Evolutionary conservation across 2,113 vertebrate species (phyloP), one percentile per base, ranked within the genome.

Genomic region (Pterophyllum scalare): DNA sequence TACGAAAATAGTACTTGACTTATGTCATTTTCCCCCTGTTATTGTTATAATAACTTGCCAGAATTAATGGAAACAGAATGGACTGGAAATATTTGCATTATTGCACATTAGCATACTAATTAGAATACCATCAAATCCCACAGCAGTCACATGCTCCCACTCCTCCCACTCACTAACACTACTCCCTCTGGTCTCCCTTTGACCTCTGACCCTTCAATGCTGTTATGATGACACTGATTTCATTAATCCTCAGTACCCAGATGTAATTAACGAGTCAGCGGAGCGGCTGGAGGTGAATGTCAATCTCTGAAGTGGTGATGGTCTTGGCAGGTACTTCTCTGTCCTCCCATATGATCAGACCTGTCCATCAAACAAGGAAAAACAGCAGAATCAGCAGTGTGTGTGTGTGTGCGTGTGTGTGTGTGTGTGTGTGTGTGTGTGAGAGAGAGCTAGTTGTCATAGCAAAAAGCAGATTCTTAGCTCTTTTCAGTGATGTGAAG

Each of bases 31-130:
- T 22, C 56, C 17, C 1, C 15, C 35, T 14, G 26, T 64, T 75
- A 52, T 62, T 26, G 58, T 77, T 28, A 80, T 40, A 77, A 80
- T 82, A 64, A 81, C 22, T 24, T 67, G 33, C 43, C 28, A 56
- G 59, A 24, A 54, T 72, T 59, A 72, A 80, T 57, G 52, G 62
- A 70, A 84, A 56, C 26, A 54, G 67, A 38, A 40, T 15, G 67
- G 76, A 31, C 10, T 56, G 56, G 14, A 87, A 91, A 76, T 65
- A 75, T 82, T 80, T 76, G 9, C 74, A 60, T 12, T 64, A 75
- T 65, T 46, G 52, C n/a, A 58, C 62, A 90, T 90, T 90, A 80
- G 84, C 81, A 87, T 86, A 80, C 84, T 80, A 82, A 92, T 91
- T 89, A 82, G 81, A 90, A 88, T 67, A 75, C 49, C 59, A 56